phyloP scores from a whole-genome alignment of 37 sponge, comb jelly and placozoan genomes.

The Bolinopsis microptera region DNA sequence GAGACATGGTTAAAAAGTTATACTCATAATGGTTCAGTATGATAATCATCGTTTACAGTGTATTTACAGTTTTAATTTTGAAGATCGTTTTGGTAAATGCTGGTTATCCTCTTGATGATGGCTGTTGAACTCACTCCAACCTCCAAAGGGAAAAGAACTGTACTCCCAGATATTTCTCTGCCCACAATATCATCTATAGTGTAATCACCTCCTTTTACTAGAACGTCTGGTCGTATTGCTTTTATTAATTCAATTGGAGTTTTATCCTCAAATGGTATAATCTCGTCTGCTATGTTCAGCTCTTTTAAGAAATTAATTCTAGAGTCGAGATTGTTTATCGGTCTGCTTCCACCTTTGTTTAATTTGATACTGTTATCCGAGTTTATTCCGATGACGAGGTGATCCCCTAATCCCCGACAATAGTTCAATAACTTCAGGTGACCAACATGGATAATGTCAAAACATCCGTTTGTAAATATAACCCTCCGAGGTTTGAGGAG shows the following conservation, averaged over 20 bases:
- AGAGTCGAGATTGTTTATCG: not conserved
- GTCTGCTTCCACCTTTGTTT: not conserved
- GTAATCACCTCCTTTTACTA: conserved; percentile 13
- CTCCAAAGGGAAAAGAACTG: not conserved
- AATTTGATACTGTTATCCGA: not conserved
- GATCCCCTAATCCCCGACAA: not conserved
- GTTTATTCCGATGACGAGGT: not conserved
- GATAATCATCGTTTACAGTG: too few relatives aligned
- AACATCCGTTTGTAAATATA: conserved; percentile 30
- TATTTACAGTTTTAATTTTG: too few relatives aligned
- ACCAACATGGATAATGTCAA: conserved; percentile 10
- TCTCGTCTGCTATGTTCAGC: conserved; percentile 3
- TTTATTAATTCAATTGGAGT: conserved; percentile 2
- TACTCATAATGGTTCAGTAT: too few relatives aligned
- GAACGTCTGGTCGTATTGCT: not conserved
- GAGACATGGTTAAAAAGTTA: too few relatives aligned
- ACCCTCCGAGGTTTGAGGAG: conserved; percentile 30
- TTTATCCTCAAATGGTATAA: conserved; percentile 8
- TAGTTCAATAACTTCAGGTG: not conserved
- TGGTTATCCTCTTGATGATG: not conserved
- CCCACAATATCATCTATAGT: not conserved
- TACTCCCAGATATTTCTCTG: not conserved
- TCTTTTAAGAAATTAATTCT: not conserved
- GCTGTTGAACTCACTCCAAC: not conserved
- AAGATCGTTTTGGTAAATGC: not conserved